Base-by-base conservation (phyloP, 2,113 vertebrate species). In the Protobothrops mucrosquamatus region DNA sequence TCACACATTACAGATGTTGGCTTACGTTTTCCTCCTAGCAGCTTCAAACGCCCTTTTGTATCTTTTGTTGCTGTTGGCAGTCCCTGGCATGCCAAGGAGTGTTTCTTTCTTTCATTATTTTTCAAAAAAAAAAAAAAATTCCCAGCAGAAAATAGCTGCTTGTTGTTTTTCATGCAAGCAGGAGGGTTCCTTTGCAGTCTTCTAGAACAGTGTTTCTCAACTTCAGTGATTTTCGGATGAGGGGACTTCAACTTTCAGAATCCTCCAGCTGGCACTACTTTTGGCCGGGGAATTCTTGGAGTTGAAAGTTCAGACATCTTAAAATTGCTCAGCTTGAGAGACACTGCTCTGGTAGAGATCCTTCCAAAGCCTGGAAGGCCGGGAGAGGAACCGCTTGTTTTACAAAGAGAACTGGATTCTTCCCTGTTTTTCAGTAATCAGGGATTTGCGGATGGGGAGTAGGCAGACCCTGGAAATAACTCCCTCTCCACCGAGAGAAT, bases 51-150 rank as follows among this genome's bases (percentile, higher is more conserved):
- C 48, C 89, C 51, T 89, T 89, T 90, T 29, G 55, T 43, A 57
- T 39, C 74, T 93, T 87, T 93, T 39, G 89, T 34, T 64, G 92
- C 81, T 90, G 89, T 48, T 43, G 88, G 52, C 74, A 12, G 55
- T 26, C n/a, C 46, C 55, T 64, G 56, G 88, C 55, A 43, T 54
- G 39, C 52, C 92, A 81, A 61, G 91, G 69, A 54, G 52, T 85
- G 34, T 24, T 51, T 26, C 85, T 92, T 92, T 88, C 8, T 22
- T 51, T 74, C 90, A 81, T 39, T 39, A 81, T 24, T 29, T 51
- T 23, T 54, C 15, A 46, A 46, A 46, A 46, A 1, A 15, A 34
- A 48, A 48, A 51, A 0, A 15, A 34, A n/a, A 6, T 4, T 20
- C 54, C n/a, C 64, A 15, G 46, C 87, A 39, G 46, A 69, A 89